Evolutionary conservation across 2,888 invertebrate species (phyloP).

Genomic region (Myopa testacea): DNA sequence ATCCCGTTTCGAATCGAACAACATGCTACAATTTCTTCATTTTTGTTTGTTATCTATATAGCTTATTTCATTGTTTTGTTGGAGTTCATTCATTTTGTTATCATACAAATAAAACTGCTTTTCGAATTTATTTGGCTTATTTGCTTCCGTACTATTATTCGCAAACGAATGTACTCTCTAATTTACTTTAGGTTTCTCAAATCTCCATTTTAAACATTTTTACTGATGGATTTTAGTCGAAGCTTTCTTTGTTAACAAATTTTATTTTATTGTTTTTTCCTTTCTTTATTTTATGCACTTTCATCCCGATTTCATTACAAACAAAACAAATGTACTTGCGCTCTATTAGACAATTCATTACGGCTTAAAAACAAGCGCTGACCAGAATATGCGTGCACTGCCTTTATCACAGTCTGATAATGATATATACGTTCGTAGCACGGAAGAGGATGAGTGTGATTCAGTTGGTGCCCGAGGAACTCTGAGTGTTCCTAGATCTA

Average conservation of each 20-base stretch:
- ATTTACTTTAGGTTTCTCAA: background rate
- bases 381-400: slow-evolving; percentile 48
- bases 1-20: background rate
- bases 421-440: slow-evolving; percentile 51
- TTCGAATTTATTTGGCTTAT: background rate
- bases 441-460: slow-evolving; percentile 47
- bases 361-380: slow-evolving; percentile 45
- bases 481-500: slow-evolving; percentile 54
- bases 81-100: background rate
- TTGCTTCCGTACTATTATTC: background rate
- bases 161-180: background rate
- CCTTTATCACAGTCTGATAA: slow-evolving; percentile 62
- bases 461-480: slow-evolving; percentile 42
- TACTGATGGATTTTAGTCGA: background rate
- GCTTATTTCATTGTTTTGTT: slow-evolving; percentile 6
- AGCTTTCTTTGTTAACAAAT: slow-evolving; percentile 31
- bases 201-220: no score
- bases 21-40: slow-evolving; percentile 2
- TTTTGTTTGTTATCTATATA: slow-evolving; percentile 1
- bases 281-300: slow-evolving; percentile 39
- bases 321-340: slow-evolving; percentile 38
- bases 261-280: slow-evolving; percentile 28
- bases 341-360: slow-evolving; percentile 52
- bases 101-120: slow-evolving; percentile 1
- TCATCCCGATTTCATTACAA: slow-evolving; percentile 39